These are phyloP conservation scores for Brenthis ino DNA, from an alignment of 2,888 invertebrate species.

Conservation along the genomic window DNA sequence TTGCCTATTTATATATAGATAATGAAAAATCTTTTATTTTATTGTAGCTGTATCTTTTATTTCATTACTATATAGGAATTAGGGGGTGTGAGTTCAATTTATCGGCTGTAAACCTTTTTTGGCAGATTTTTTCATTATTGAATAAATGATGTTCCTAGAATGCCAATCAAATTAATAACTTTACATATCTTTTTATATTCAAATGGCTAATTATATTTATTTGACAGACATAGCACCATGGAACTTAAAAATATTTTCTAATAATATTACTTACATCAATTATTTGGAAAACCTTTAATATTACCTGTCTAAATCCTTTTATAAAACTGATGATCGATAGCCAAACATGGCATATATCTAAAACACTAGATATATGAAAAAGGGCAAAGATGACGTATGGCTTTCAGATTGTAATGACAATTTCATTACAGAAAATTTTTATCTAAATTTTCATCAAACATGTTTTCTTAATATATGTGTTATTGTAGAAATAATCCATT, in stretches of 20 bases:
- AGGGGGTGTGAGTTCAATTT: too few relatives aligned
- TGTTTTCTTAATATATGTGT: background rate
- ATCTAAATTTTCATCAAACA: background rate
- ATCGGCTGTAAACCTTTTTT: background rate
- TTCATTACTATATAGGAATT: too few relatives aligned
- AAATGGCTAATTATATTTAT: too few relatives aligned
- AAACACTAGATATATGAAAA: background rate
- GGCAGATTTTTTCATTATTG: too few relatives aligned
- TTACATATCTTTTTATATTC: too few relatives aligned
- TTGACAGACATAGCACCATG: too few relatives aligned
- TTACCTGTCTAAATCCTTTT: slow-evolving; percentile 26
- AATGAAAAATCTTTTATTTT: too few relatives aligned
- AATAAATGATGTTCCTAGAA: too few relatives aligned
- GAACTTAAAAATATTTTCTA: too few relatives aligned
- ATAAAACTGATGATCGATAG: slow-evolving; percentile 21
- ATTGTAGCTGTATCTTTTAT: too few relatives aligned
- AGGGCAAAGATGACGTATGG: slow-evolving; percentile 22
- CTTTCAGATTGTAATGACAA: slow-evolving; percentile 20
- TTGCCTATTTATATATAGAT: too few relatives aligned
- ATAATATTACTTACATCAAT: slow-evolving; percentile 16
- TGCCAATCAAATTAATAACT: too few relatives aligned
- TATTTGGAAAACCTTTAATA: slow-evolving; percentile 19
- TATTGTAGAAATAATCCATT: background rate
- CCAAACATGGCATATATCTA: background rate
- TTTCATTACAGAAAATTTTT: slow-evolving; percentile 14